These are phyloP conservation scores for Caradrina kadenii DNA, from an alignment of 2,888 invertebrate genomes.

Conservation along the genomic window DNA sequence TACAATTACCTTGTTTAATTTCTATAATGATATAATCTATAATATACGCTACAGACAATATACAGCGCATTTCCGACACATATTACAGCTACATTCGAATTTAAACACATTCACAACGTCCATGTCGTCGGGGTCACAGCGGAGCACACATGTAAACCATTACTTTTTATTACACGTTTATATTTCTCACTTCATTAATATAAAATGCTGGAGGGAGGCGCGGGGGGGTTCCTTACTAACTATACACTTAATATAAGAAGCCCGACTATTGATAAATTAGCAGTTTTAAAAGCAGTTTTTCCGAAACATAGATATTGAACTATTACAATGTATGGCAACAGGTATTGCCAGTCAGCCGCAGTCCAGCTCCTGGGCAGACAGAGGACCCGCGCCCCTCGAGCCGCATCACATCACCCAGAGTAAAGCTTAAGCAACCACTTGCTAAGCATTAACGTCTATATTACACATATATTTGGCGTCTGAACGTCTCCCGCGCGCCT, in stretches of 20 bases:
- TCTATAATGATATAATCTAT: slow-evolving; percentile 81
- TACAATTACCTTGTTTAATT: slow-evolving; percentile 71
- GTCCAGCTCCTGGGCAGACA: neutral
- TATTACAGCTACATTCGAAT: slow-evolving; percentile 77
- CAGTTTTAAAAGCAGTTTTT: slow-evolving; percentile 15
- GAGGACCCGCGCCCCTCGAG: slow-evolving; percentile 15
- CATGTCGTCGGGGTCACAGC: slow-evolving; percentile 71
- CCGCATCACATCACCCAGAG: slow-evolving; percentile 50
- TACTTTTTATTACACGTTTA: slow-evolving; percentile 53
- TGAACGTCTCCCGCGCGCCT: slow-evolving; percentile 47
- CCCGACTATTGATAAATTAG: slow-evolving; percentile 6
- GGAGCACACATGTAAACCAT: slow-evolving; percentile 69
- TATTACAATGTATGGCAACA: slow-evolving; percentile 1
- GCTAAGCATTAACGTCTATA: slow-evolving; percentile 61
- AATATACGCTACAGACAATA: slow-evolving; percentile 78
- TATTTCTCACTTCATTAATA: slow-evolving; percentile 62
- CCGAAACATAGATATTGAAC: neutral
- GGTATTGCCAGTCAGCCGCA: neutral
- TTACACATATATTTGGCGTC: slow-evolving; percentile 60
- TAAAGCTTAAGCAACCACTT: slow-evolving; percentile 62
- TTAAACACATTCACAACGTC: slow-evolving; percentile 76
- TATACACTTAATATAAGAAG: slow-evolving; percentile 33
- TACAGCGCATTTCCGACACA: slow-evolving; percentile 77
- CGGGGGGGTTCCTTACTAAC: slow-evolving; percentile 11
- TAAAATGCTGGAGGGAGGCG: slow-evolving; percentile 47